These are phyloP conservation scores for Drosophila asahinai DNA, from an alignment of 1,140 invertebrate species.

Conservation along the genomic window DNA sequence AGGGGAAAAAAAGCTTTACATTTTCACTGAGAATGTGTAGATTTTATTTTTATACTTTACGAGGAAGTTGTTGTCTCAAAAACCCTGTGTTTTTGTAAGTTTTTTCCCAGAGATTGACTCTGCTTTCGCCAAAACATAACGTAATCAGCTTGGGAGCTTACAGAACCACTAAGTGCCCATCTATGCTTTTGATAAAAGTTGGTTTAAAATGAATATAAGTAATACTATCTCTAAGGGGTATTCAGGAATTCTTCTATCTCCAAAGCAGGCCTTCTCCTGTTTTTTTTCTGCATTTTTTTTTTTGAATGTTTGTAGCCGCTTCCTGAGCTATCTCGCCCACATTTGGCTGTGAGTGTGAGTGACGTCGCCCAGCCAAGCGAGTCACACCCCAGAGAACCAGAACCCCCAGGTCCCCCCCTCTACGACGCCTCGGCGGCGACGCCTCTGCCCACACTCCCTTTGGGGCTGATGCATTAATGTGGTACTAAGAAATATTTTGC, in stretches of 20 bases:
- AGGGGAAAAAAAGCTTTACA: too few relatives aligned
- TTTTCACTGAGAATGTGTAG: background rate
- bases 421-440: conserved; percentile 16
- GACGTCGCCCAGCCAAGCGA: conserved; percentile 58
- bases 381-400: conserved; percentile 33
- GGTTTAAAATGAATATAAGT: too few relatives aligned
- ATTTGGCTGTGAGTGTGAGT: conserved; percentile 52
- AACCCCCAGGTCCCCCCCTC: background rate
- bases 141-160: background rate
- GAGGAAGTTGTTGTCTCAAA: background rate
- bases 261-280: conserved; percentile 1
- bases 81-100: background rate
- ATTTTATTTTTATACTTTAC: background rate
- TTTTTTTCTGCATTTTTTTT: conserved; percentile 19
- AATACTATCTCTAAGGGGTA: background rate
- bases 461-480: conserved; percentile 70
- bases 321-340: conserved; percentile 56
- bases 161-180: background rate
- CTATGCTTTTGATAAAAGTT: background rate
- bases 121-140: too few relatives aligned
- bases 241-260: conserved; percentile 5
- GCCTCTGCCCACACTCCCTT: conserved; percentile 17
- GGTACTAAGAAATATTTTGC: conserved; percentile 79
- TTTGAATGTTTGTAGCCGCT: conserved; percentile 21
- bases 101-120: too few relatives aligned